Evolutionary conservation across 2,888 invertebrate species (phyloP), one percentile per base, ranked within the genome.

Genomic region (Rhimphoctona megacephalus): DNA sequence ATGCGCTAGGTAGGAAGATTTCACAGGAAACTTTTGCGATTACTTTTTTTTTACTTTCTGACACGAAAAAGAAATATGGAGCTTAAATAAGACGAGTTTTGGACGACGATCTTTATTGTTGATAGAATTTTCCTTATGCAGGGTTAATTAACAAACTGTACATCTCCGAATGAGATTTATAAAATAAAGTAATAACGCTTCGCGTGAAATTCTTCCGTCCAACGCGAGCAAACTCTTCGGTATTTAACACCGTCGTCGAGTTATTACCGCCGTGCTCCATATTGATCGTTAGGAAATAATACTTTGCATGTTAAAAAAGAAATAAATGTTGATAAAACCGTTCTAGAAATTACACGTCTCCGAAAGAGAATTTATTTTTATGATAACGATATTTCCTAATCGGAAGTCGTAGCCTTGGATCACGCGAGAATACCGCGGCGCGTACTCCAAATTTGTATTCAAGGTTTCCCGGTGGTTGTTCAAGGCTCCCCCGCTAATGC

Each of bases 401-500:
- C 77, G 77, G 72, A 86, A 83, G 70, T 80, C 64, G 72, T 67
- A 80, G 86, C 87, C 87, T 89, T 86, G 89, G 83, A 88, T 78
- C 87, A 86, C 83, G 87, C 87, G 83, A 88, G 88, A 86, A 85
- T 87, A 83, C 78, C 46, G 57, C 46, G 80, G 46, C 61, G 46
- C 72, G 76, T 82, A 88, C 88, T 87, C 86, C 88, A 88, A 89
- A 91, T 90, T 90, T 84, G 81, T 82, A 86, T 81, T 90, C 90
- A 91, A 92, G 92, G 90, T 84, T 83, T 86, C 69, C 81, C 77
- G 70, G 52, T 67, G 74, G 84, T 87, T 88, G 88, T 91, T 91
- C 90, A 91, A 90, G 91, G 91, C 87, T 88, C 83, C 83, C 33
- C 6, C 80, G 79, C 72, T 81, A 69, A 73, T 82, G 70, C 85